Conservation (phyloP, 2,113 vertebrate genomes). For the Phylloscopus trochiloides region DNA sequence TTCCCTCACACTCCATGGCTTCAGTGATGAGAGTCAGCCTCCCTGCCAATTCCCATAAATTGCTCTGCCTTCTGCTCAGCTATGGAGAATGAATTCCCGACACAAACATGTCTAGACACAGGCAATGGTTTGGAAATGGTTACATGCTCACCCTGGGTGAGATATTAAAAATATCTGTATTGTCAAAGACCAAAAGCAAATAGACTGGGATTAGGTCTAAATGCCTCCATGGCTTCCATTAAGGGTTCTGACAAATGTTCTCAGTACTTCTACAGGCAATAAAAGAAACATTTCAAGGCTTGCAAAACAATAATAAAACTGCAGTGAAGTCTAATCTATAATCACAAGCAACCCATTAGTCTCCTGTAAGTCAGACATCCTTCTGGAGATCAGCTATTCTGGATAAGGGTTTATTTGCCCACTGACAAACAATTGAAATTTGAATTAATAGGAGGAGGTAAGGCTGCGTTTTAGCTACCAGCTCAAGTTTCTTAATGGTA, state of each 20-base stretch:
- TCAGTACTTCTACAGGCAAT: not conserved
- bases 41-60: not conserved
- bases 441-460: not conserved
- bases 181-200: constrained; percentile 12
- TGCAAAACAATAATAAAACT: constrained; percentile 7
- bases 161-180: constrained; percentile 12
- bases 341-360: not conserved
- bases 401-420: not conserved
- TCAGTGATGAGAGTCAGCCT: not conserved
- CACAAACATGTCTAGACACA: not conserved
- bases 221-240: not conserved
- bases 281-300: constrained; percentile 18
- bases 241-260: not conserved
- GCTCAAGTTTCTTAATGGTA: not conserved
- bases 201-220: not conserved
- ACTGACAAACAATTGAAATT: not conserved
- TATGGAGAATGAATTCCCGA: not conserved
- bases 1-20: not conserved
- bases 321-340: constrained; percentile 15
- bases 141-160: not conserved
- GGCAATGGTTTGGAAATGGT: not conserved
- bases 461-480: not conserved
- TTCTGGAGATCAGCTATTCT: not conserved
- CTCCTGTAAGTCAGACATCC: not conserved
- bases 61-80: not conserved